Evolutionary conservation across 1,140 invertebrate genomes (phyloP), one percentile per base, ranked within the genome.

Genomic region (Drosophila mojavensis): DNA sequence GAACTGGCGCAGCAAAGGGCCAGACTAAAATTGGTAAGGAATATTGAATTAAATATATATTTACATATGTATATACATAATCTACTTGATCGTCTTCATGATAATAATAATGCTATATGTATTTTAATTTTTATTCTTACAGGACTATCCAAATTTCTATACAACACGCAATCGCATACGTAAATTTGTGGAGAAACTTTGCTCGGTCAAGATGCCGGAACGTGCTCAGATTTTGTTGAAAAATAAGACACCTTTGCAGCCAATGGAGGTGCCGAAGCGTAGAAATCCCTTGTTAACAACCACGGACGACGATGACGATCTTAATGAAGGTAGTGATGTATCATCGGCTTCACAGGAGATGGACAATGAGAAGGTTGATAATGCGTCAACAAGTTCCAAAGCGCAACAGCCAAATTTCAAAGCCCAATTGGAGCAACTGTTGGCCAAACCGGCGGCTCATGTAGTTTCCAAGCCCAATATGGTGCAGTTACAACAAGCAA

Each of bases 181-280:
- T 1, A 91, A 90, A 56, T 84, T 92, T 47, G 91, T 92, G n/a
- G 91, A 91, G 0, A 91, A 90, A 13, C 71, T 92, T 0, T 91
- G 91, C 54, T 88, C 88, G 0, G 50, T 68, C 43, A 90, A 91
- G 66, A 47, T 91, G 11, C 77, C 91, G 0, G 54, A 63, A 17
- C 64, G 60, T 1, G 79, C 79, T 2, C 63, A 91, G 55, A 45
- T 53, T 7, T 24, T 91, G 1, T 59, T 91, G 0, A 79, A 77
- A 43, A 65, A 74, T 36, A 91, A 66, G 26, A 82, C 75, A 6
- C 85, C 90, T 0, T 26, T 79, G 5, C 77, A 75, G 43, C 83
- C 85, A 2, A 67, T 69, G 33, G 80, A 79, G n/a, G 55, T 39
- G 1, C 68, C 74, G 10, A 70, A 69, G 7, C 41, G 20, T 7